Base-by-base conservation (phyloP, 1,140 invertebrate genomes). In the Acromyrmex charruanus region DNA sequence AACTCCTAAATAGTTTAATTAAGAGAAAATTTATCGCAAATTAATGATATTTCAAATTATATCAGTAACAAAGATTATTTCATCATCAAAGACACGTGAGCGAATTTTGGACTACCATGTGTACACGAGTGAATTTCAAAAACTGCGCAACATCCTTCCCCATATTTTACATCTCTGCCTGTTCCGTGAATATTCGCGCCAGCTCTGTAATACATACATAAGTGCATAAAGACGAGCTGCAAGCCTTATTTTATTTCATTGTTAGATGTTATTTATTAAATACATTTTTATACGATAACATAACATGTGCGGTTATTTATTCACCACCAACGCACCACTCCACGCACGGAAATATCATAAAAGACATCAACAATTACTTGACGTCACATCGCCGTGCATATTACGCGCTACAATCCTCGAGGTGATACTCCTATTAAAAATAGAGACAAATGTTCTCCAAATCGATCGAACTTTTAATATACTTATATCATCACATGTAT, bases 181-280 rank as follows among this genome's bases (percentile, higher is more conserved):
- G 18, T 18, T 55, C n/a, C 59, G 39, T 12, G 39, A 68, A 69
- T 65, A 89, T 6, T 55, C 21, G 18, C 51, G 16, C 3, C 35
- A 9, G 28, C 55, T 74, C 12, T 3, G 21, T 35, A 21, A 58
- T 69, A 58, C 18, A 69, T 63, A 28, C 79, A 90, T 91, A 91
- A 89, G 55, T 66, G 91, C 91, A 77, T 82, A 86, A 87, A 75
- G 89, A 93, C 85, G 89, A 90, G 80, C 89, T 90, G 87, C 85
- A 90, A 92, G 72, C 90, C 88, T 93, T 94, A 94, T 94, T 44
- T 94, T 93, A 94, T 94, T 94, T 91, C 89, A 88, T 94, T 93
- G 90, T 93, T 93, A 93, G 92, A 81, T 93, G 91, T 93, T 95
- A 94, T 94, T 91, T 93, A 94, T 94, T 94, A 94, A 94, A 95